Evolutionary conservation across 2,797 vertebrate species (phyloP), one percentile per base, ranked within the genome.

Genomic region (Chelon labrosus): DNA sequence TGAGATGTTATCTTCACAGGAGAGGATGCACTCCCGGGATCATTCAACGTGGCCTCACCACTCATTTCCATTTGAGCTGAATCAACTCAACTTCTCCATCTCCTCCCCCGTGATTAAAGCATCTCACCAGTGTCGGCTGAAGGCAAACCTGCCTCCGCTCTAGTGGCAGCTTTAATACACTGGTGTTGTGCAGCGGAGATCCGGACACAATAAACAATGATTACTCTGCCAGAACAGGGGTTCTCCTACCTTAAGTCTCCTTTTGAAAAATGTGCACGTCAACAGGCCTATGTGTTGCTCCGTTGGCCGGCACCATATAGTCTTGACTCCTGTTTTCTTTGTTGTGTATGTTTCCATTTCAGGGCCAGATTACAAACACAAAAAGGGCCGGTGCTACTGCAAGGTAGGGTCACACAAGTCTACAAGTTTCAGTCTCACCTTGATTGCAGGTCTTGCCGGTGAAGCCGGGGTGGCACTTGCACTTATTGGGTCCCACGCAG

Each of bases 361-460:
- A 68, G 27, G 27, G 39, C 50, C 42, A 38, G 57, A 31, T 4
- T n/a, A 64, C 39, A 42, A 42, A 55, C 10, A 35, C 9, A 39
- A 10, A 47, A 47, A 47, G 10, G 0, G 3, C 3, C n/a, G 7
- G n/a, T 19, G 9, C 46, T 10, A 47, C n/a, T 47, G n/a, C 46
- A 47, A 47, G 10, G 7, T 19, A 47, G 31, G 31, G 44, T 42
- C 11, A 10, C 65, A 65, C 14, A n/a, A 37, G 62, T 53, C 20
- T 38, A 22, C 58, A 37, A 11, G 27, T 64, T 60, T 53, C 44
- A 31, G 70, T 31, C 95, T 93, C 95, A 99, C 98, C 98, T 96
- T 99, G 97, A 85, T 95, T 99, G 94, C 98, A 99, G 82, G 96
- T 98, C 93, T 99, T 99, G 72, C 98, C 98, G 0, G 96, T 95